A percentile compares a stretch with the other conserved stretches of the same genome.
phyloP scores from a whole-genome alignment of 2,113 vertebrate species.

The Colinus virginianus region DNA sequence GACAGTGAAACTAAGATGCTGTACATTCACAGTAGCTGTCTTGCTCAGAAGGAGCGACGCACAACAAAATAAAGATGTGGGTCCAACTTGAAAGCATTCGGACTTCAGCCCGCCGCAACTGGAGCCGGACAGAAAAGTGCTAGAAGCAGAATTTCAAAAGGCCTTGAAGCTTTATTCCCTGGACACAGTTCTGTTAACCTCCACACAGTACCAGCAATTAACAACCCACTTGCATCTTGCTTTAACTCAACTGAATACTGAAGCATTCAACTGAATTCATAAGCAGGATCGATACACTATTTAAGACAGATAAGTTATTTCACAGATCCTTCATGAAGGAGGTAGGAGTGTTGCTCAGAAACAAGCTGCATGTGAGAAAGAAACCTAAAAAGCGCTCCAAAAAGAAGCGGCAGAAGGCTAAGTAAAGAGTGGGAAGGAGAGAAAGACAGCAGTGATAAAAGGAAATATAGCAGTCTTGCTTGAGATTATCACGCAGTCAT shows the following conservation, averaged over 20 bases:
- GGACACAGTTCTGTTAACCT: neutral
- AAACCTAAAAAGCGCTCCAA: slow-evolving; percentile 1
- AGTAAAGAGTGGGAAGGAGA: neutral
- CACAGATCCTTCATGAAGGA: neutral
- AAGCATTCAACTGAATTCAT: neutral
- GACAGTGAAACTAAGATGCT: neutral
- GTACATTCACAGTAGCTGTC: neutral
- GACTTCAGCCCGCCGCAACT: neutral
- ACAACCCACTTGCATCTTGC: neutral
- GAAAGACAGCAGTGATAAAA: neutral
- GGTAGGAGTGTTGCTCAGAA: slow-evolving; percentile 67
- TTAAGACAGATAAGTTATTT: slow-evolving; percentile 6
- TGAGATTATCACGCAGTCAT: neutral
- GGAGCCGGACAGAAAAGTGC: neutral
- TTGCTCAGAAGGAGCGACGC: neutral
- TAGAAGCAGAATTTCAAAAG: neutral
- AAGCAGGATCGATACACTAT: slow-evolving; percentile 1
- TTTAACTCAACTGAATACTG: neutral
- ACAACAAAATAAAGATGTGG: neutral
- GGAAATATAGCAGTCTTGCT: neutral
- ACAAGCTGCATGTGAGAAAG: slow-evolving; percentile 44
- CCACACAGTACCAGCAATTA: neutral
- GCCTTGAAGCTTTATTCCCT: neutral
- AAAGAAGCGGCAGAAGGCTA: neutral
- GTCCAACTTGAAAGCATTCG: neutral